Conservation (phyloP, 2,797 vertebrate genomes). For the Lagodon rhomboides region DNA sequence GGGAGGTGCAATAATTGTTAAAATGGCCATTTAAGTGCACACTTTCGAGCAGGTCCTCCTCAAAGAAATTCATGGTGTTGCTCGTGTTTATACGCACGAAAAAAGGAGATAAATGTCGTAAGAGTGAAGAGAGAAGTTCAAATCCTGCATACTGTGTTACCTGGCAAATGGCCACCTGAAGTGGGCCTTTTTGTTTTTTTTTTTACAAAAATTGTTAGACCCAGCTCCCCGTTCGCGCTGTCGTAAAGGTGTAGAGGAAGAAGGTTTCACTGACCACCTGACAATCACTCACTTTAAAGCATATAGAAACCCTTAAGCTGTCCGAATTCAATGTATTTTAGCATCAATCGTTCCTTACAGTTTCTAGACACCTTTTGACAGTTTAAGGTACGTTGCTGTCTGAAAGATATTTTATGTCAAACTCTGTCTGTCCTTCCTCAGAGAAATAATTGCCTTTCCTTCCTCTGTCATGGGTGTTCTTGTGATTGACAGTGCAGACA, state of each 20-base stretch:
- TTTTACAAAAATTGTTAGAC: slow-evolving; percentile 11
- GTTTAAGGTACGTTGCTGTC: background rate
- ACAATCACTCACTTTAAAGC: slow-evolving; percentile 12
- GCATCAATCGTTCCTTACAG: background rate
- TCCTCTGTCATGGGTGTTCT: background rate
- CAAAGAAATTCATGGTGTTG: background rate
- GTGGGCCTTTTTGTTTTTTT: background rate
- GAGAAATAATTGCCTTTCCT: slow-evolving; percentile 9
- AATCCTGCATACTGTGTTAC: background rate
- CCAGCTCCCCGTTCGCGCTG: background rate
- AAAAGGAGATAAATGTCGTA: background rate
- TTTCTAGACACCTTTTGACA: slow-evolving; percentile 1
- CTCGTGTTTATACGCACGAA: background rate
- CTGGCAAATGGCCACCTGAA: background rate
- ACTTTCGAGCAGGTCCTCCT: background rate
- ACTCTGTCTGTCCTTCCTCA: background rate
- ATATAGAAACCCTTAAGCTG: background rate
- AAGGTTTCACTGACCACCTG: slow-evolving; percentile 11
- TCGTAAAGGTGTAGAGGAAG: background rate
- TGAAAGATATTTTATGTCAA: background rate
- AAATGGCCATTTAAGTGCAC: slow-evolving; percentile 11
- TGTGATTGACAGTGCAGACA: slow-evolving; percentile 4
- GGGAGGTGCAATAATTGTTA: background rate
- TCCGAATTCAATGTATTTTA: slow-evolving; percentile 7
- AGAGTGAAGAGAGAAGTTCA: background rate